These are phyloP conservation scores for Dyspetes luteomarginatus DNA, from an alignment of 2,888 invertebrate genomes.

Conservation along the genomic window DNA sequence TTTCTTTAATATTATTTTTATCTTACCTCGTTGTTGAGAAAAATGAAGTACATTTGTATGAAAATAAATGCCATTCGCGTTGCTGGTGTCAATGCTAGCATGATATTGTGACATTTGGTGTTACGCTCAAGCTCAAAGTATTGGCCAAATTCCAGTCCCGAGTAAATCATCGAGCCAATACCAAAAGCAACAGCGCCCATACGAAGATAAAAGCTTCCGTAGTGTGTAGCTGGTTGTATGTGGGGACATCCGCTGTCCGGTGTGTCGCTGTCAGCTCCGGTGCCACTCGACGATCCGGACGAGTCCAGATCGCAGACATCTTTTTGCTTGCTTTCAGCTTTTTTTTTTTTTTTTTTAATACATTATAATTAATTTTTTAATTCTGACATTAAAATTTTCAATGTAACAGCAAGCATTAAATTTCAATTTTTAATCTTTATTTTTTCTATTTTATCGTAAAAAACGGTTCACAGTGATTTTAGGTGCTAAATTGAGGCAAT, in stretches of 20 bases:
- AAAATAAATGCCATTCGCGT: conserved; percentile 98
- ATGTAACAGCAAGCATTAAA: background rate
- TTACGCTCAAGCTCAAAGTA: conserved; percentile 96
- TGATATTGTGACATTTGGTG: conserved; percentile 95
- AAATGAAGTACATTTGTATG: conserved; percentile 99
- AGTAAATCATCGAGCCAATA: conserved; percentile 98
- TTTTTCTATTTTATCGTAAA: background rate
- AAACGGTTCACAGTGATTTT: no score
- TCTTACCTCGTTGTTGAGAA: conserved; percentile 96
- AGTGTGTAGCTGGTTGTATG: conserved; percentile 88
- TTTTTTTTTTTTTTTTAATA: background rate
- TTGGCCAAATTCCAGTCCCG: conserved; percentile 96
- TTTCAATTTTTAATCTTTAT: background rate
- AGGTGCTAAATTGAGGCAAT: no score
- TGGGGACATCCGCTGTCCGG: conserved; percentile 76
- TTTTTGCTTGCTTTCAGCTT: conserved; percentile 78
- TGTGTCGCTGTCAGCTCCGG: conserved; percentile 80
- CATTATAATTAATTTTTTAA: background rate
- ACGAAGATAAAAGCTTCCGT: conserved; percentile 95
- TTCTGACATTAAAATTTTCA: no score
- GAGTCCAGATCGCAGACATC: conserved; percentile 82
- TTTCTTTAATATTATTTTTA: background rate
- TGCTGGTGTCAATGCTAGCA: conserved; percentile 95
- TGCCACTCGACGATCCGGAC: conserved; percentile 81
- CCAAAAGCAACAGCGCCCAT: conserved; percentile 98